A percentile compares a stretch with the other conserved stretches of the same genome.
These are phyloP conservation scores for Drosophila littoralis DNA, from an alignment of 1,140 invertebrate species.

Conservation along the genomic window DNA sequence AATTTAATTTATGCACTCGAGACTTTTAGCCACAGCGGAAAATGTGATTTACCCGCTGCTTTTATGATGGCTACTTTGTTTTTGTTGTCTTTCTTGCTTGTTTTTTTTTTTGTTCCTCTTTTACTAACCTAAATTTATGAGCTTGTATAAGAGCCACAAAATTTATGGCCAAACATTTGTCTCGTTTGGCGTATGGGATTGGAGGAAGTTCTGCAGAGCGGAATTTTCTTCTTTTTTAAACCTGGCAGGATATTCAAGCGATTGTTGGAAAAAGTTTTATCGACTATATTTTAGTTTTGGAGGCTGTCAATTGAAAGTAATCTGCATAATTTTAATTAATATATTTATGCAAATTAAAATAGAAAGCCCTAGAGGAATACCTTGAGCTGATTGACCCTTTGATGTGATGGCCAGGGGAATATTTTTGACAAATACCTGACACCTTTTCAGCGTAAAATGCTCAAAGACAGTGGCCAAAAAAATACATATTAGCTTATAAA, in stretches of 20 bases:
- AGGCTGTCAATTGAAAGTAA: slow-evolving; percentile 1
- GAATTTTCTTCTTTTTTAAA: no score
- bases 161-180: slow-evolving; percentile 68
- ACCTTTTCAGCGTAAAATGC: not conserved
- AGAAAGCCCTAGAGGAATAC: not conserved
- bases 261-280: slow-evolving; percentile 6
- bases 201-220: no score
- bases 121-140: slow-evolving; percentile 63
- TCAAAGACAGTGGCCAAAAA: not conserved
- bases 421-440: no score
- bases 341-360: slow-evolving; percentile 16
- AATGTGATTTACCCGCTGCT: slow-evolving; percentile 65
- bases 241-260: not conserved
- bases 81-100: slow-evolving; percentile 5
- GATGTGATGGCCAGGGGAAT: not conserved
- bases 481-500: not conserved
- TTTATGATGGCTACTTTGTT: slow-evolving; percentile 57
- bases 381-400: not conserved
- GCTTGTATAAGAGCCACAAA: slow-evolving; percentile 57
- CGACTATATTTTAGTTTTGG: not conserved
- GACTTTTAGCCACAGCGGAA: slow-evolving; percentile 56
- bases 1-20: slow-evolving; percentile 72
- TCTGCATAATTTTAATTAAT: slow-evolving; percentile 36
- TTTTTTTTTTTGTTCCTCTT: slow-evolving; percentile 10
- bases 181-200: slow-evolving; percentile 1